A percentile compares a stretch with the other conserved stretches of the same genome.
These are phyloP conservation scores for Antheraea assamensis DNA, from an alignment of 2,888 invertebrate genomes.

Conservation along the genomic window DNA sequence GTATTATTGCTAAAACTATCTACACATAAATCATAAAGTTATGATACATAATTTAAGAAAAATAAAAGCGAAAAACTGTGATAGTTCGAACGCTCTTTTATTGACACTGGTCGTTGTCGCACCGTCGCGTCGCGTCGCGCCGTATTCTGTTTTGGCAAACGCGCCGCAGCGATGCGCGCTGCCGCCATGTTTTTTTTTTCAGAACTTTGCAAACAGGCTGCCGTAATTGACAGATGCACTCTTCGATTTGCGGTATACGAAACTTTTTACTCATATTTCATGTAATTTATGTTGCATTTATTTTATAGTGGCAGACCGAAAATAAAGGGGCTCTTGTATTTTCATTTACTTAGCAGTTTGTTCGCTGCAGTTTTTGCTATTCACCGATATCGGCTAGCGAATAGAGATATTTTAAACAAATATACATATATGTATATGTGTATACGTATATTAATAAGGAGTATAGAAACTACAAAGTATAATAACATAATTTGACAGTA, in stretches of 20 bases:
- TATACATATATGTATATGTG: too few relatives aligned
- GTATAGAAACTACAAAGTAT: too few relatives aligned
- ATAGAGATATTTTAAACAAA: neutral
- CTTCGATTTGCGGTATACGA: constrained; percentile 23
- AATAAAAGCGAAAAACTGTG: neutral
- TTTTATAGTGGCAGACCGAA: constrained; percentile 31
- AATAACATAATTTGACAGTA: too few relatives aligned
- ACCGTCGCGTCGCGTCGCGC: too few relatives aligned
- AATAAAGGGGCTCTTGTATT: constrained; percentile 13
- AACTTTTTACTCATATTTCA: constrained; percentile 30
- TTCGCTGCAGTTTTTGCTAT: neutral
- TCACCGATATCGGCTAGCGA: neutral
- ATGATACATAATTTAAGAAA: neutral
- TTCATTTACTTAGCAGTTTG: neutral
- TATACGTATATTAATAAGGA: too few relatives aligned
- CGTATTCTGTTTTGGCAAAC: constrained; percentile 13
- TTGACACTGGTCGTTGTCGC: constrained; percentile 27
- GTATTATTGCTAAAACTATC: too few relatives aligned
- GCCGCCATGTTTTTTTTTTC: constrained; percentile 31
- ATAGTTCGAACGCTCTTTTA: neutral
- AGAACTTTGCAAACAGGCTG: constrained; percentile 25
- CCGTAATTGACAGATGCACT: constrained; percentile 38
- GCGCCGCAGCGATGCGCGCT: constrained; percentile 10
- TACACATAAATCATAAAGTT: neutral
- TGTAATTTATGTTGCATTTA: constrained; percentile 25